Conservation (phyloP, 2,797 vertebrate genomes). For the Caiman crocodilus region DNA sequence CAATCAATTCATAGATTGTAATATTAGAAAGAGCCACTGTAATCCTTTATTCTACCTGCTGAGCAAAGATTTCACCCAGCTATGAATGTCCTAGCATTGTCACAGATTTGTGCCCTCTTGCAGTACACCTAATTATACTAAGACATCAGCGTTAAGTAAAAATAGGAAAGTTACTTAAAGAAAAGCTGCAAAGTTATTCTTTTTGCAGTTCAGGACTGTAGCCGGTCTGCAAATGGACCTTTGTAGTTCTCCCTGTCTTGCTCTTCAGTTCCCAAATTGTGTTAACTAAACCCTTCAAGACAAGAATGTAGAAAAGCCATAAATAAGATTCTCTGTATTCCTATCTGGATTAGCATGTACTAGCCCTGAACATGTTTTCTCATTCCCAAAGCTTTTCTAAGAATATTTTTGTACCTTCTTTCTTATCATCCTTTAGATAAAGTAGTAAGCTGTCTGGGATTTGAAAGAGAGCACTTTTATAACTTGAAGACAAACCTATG, state of each 20-base stretch:
- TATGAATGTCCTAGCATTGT: background rate
- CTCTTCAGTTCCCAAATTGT: background rate
- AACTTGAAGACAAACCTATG: background rate
- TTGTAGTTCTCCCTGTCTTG: background rate
- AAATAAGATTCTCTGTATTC: background rate
- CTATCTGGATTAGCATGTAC: background rate
- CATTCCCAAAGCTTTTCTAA: background rate
- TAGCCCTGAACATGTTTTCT: background rate
- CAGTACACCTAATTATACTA: background rate
- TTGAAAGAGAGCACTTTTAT: background rate
- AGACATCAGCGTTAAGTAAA: background rate
- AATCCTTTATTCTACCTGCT: background rate
- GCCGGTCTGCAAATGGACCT: background rate
- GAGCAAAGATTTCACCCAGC: background rate
- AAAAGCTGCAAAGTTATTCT: background rate
- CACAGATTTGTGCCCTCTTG: background rate
- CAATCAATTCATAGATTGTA: background rate
- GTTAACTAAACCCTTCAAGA: background rate
- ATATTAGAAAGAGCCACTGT: background rate
- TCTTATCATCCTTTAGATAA: background rate
- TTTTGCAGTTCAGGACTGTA: background rate
- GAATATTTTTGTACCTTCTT: background rate
- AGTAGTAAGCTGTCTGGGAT: background rate
- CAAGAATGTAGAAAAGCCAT: background rate
- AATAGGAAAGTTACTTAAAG: background rate